Percentiles rank a stretch among this genome's conserved stretches.
These are phyloP conservation scores for Tineola bisselliella DNA, from an alignment of 2,888 invertebrate species.

Conservation along the genomic window DNA sequence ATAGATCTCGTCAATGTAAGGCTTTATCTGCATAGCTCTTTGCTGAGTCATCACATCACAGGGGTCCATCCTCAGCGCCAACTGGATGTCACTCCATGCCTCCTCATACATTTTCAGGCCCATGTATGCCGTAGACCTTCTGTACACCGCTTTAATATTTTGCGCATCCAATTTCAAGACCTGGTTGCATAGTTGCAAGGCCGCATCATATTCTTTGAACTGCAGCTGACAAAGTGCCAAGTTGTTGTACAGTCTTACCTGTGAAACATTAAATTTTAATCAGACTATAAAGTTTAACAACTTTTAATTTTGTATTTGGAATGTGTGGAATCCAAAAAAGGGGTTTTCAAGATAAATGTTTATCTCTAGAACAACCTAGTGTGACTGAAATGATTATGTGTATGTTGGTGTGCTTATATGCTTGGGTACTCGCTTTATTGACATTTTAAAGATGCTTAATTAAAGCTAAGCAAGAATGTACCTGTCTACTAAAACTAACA, in stretches of 20 bases:
- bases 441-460: too few species aligned
- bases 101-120: constrained; percentile 72
- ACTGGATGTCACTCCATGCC: constrained; percentile 69
- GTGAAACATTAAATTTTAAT: too few species aligned
- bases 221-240: constrained; percentile 83
- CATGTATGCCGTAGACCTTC: constrained; percentile 80
- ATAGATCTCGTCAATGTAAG: constrained; percentile 68
- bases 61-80: constrained; percentile 68
- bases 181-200: constrained; percentile 75
- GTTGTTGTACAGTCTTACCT: constrained; percentile 80
- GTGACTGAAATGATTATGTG: too few species aligned
- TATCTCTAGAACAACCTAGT: too few species aligned
- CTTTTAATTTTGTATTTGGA: too few species aligned
- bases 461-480: too few species aligned
- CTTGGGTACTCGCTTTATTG: too few species aligned
- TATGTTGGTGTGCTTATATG: too few species aligned
- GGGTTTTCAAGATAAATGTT: too few species aligned
- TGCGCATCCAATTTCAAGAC: constrained; percentile 79
- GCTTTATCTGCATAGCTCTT: constrained; percentile 65
- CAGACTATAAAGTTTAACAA: too few species aligned
- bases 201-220: constrained; percentile 72
- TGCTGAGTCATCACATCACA: constrained; percentile 71
- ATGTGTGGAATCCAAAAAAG: too few species aligned
- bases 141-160: constrained; percentile 89
- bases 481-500: too few species aligned